These are phyloP conservation scores for Deilephila elpenor DNA, from an alignment of 2,888 invertebrate genomes.

Conservation along the genomic window DNA sequence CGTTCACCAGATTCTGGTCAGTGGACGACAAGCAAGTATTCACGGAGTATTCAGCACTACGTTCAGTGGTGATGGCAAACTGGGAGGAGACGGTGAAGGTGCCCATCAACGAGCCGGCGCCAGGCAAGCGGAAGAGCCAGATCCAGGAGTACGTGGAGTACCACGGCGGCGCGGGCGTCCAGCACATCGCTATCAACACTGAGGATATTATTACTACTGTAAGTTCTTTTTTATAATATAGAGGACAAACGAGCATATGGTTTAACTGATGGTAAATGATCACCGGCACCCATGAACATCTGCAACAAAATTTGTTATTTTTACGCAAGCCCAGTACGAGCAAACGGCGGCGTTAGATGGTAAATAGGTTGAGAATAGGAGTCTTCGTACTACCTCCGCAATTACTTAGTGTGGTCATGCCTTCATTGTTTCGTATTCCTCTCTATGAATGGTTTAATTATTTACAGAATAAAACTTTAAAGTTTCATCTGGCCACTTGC, in stretches of 20 bases:
- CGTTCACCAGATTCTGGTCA: slow-evolving; percentile 94
- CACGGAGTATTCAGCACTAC: slow-evolving; percentile 98
- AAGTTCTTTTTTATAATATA: slow-evolving; percentile 52
- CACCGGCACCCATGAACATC: no score
- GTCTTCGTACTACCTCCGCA: no score
- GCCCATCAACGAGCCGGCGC: slow-evolving; percentile 99
- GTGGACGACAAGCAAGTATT: slow-evolving; percentile 98
- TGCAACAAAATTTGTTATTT: no score
- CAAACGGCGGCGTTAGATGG: no score
- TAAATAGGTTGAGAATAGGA: no score
- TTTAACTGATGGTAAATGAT: no score
- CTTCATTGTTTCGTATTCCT: neutral
- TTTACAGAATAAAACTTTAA: no score
- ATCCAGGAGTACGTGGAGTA: slow-evolving; percentile 99
- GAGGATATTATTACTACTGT: slow-evolving; percentile 95
- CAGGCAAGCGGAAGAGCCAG: slow-evolving; percentile 97
- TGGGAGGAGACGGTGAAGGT: slow-evolving; percentile 98
- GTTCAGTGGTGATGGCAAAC: slow-evolving; percentile 98
- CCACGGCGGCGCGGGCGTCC: slow-evolving; percentile 98
- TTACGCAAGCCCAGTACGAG: no score
- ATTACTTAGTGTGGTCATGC: no score
- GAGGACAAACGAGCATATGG: no score
- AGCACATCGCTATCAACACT: slow-evolving; percentile 99
- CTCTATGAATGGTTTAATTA: no score
- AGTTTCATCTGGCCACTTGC: no score